Evolutionary conservation across 2,888 invertebrate species (phyloP).

Genomic region (Thera britannica): DNA sequence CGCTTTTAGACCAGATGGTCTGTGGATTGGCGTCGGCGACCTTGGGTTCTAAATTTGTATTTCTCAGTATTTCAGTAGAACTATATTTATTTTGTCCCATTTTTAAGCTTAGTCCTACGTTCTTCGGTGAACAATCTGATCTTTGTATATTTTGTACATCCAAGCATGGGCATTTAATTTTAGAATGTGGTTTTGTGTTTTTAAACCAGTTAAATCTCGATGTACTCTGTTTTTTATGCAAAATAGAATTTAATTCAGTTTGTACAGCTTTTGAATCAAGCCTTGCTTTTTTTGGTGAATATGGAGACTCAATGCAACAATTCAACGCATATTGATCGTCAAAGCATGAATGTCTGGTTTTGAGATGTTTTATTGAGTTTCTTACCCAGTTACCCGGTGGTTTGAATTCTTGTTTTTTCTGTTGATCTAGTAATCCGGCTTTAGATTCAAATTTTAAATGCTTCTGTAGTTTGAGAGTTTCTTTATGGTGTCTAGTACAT

Average conservation of each 20-base stretch:
- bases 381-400: background rate
- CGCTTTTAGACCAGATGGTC: background rate
- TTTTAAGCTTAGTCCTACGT: background rate
- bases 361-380: background rate
- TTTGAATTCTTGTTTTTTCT: background rate
- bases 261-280: background rate
- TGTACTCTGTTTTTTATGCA: background rate
- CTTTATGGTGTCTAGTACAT: background rate
- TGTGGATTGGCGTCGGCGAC: background rate
- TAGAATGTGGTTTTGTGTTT: background rate
- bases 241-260: background rate
- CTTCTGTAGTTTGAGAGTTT: background rate
- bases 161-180: background rate
- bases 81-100: background rate
- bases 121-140: background rate
- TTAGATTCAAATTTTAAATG: background rate
- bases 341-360: background rate
- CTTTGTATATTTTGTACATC: background rate
- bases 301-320: background rate
- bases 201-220: background rate
- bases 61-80: background rate
- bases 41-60: background rate
- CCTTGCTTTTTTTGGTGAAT: background rate
- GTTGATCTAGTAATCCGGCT: background rate
- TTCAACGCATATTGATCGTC: too few species aligned